These are phyloP conservation scores for Strigamia crassipes DNA, from an alignment of 2,888 invertebrate species.

Conservation along the genomic window DNA sequence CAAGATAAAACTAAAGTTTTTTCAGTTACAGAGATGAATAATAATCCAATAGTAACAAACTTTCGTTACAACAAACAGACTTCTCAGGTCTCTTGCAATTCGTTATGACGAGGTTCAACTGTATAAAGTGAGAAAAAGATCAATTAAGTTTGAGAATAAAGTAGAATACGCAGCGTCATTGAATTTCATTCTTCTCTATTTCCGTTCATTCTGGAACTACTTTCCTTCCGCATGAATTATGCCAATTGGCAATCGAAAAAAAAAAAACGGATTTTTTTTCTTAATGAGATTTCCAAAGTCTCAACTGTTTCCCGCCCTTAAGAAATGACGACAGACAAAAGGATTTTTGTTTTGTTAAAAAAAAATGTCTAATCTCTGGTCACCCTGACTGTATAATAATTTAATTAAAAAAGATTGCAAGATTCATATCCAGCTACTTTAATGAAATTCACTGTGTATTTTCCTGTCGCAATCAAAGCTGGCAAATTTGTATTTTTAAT, in stretches of 20 bases:
- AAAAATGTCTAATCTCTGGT: not conserved
- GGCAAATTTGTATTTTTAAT: not conserved
- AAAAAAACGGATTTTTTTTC: not conserved
- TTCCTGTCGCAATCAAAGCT: not conserved
- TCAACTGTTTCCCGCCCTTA: not conserved
- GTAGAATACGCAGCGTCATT: not conserved
- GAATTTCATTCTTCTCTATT: not conserved
- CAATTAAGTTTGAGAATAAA: not conserved
- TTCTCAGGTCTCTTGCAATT: too few relatives aligned
- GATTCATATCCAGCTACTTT: not conserved
- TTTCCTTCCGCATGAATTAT: conserved; percentile 1
- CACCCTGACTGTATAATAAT: not conserved
- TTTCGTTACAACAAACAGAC: too few relatives aligned
- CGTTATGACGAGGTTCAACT: too few relatives aligned
- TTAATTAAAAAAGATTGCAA: too few relatives aligned
- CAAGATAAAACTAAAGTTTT: too few relatives aligned
- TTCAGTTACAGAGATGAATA: too few relatives aligned
- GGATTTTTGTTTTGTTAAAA: not conserved
- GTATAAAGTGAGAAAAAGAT: too few relatives aligned
- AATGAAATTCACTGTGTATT: not conserved
- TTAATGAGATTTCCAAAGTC: conserved; percentile 18
- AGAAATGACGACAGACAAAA: not conserved
- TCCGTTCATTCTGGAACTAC: not conserved
- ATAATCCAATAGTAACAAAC: too few relatives aligned
- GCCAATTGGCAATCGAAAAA: not conserved